Evolutionary conservation across 2,797 vertebrate species (phyloP), one percentile per base, ranked within the genome.

Genomic region (Denticeps clupeoides): DNA sequence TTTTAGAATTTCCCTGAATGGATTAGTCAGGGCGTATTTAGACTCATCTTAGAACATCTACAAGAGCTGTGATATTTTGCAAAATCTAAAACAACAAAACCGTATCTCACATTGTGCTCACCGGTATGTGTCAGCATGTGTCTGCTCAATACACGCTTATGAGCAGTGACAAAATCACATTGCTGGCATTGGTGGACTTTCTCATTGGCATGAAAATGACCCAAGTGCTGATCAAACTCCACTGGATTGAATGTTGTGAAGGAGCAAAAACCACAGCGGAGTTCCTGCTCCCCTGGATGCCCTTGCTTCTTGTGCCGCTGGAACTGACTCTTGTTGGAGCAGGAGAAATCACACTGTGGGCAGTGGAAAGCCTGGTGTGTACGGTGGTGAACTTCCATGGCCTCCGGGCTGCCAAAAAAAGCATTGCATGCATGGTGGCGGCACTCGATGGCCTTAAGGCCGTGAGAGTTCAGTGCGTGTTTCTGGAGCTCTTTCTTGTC

Each of bases 301-400:
- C 95, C 95, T 26, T 84, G 83, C 13, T 89, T 85, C 67, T 79
- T 89, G 74, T 99, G 95, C 58, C 85, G 90, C 49, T 88, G 87
- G 58, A 91, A 92, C 25, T 78, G 49, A 0, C 77, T 83, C 67
- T 97, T 98, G 57, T 97, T 99, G 63, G 95, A 97, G 67, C 91
- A 93, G 24, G 87, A 89, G 41, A 97, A 99, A 42, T 89, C 84
- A 0, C 95, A 99, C 41, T 90, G 82, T 0, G 88, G 73, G 74
- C 95, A 99, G 74, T 96, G 95, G 73, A 97, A 99, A 43, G 94
- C 88, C 0, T 87, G 87, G 70, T 99, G 95, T 1, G 79, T 91
- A 56, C 84, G 88, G 15, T 82, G 79, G 64, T 99, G 95, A 45
- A 56, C 68, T 64, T 95, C 86, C 93, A 99, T 98, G 53, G 85